Conservation (phyloP, 2,888 invertebrate species). For the Ophraella communa region DNA sequence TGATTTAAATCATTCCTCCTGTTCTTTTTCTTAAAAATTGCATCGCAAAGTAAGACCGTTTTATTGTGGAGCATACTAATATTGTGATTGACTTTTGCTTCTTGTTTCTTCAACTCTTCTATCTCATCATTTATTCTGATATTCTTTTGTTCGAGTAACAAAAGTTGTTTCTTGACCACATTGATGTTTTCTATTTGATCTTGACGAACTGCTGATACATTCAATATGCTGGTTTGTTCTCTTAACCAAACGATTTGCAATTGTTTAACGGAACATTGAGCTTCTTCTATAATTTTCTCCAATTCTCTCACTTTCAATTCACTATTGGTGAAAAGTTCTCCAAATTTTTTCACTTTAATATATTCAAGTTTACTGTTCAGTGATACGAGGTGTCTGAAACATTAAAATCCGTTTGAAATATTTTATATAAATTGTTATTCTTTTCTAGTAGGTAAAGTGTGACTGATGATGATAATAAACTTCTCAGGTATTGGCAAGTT, state of each 20-base stretch:
- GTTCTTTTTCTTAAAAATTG: conserved; percentile 64
- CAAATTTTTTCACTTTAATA: conserved; percentile 61
- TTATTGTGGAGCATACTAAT: conserved; percentile 69
- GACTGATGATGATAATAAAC: no score
- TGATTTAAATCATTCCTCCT: conserved; percentile 64
- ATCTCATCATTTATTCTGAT: conserved; percentile 72
- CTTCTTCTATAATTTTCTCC: conserved; percentile 69
- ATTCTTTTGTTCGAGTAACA: conserved; percentile 77
- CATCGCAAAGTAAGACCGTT: conserved; percentile 66
- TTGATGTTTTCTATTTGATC: conserved; percentile 72
- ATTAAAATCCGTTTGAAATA: no score
- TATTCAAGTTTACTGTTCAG: conserved; percentile 64
- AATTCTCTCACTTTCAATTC: conserved; percentile 70
- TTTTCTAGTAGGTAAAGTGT: no score
- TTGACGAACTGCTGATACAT: conserved; percentile 72
- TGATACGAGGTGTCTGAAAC: conserved; percentile 58
- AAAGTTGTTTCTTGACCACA: conserved; percentile 71
- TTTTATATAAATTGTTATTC: not conserved
- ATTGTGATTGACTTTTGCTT: conserved; percentile 65
- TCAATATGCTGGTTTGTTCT: conserved; percentile 75
- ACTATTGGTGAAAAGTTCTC: conserved; percentile 61
- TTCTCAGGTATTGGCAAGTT: no score
- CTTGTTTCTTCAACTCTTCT: conserved; percentile 65
- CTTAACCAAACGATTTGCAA: conserved; percentile 79
- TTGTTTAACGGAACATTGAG: conserved; percentile 68